A percentile compares a stretch with the other conserved stretches of the same genome.
phyloP scores from a whole-genome alignment of 2,888 invertebrate genomes.

The Nomada flava region DNA sequence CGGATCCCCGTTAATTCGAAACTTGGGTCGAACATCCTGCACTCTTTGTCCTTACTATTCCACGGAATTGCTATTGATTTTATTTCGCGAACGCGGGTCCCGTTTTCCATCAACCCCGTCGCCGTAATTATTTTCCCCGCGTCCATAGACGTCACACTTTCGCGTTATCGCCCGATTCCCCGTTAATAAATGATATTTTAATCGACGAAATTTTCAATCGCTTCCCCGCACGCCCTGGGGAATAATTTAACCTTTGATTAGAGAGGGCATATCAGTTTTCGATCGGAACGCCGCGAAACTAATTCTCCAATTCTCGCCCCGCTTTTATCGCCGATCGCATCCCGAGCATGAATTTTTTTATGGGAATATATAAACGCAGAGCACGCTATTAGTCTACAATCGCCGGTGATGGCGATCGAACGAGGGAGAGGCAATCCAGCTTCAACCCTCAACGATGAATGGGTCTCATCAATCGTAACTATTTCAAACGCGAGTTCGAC shows the following conservation, averaged over 20 bases:
- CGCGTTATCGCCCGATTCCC: constrained; percentile 11
- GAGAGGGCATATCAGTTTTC: no score
- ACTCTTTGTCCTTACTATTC: constrained; percentile 9
- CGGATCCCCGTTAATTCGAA: constrained; percentile 24
- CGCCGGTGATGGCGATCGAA: constrained; percentile 6
- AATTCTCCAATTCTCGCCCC: neutral
- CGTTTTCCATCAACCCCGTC: neutral
- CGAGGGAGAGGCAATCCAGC: constrained; percentile 17
- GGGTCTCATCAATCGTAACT: constrained; percentile 25
- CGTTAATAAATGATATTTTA: constrained; percentile 23
- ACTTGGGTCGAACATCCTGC: neutral
- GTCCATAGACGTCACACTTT: constrained; percentile 11
- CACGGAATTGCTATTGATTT: constrained; percentile 49
- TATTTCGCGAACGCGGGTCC: constrained; percentile 11
- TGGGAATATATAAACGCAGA: neutral
- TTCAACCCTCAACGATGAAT: constrained; percentile 3
- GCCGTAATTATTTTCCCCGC: constrained; percentile 3
- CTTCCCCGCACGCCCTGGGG: neutral
- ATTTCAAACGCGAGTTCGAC: constrained; percentile 18
- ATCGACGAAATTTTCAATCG: constrained; percentile 19
- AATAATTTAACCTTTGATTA: constrained; percentile 14
- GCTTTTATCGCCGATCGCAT: neutral
- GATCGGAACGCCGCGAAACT: neutral
- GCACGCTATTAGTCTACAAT: constrained; percentile 14
- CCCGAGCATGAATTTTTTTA: neutral